Conservation (phyloP, 2,888 invertebrate genomes). For the Pseudococcus viburni region DNA sequence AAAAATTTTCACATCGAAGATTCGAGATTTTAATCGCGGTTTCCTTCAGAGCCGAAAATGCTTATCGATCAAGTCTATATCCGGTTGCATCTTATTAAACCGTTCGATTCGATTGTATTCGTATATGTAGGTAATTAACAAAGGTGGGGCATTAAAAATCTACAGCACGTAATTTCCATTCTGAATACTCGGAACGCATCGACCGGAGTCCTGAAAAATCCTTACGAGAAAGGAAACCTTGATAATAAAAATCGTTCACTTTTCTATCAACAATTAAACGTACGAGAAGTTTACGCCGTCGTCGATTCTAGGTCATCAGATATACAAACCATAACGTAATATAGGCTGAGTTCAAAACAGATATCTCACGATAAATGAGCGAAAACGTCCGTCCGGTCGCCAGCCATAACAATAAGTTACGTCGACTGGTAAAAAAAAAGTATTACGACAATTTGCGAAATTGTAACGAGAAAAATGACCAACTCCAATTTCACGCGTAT, state of each 20-base stretch:
- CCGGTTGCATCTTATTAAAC: neutral
- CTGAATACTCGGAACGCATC: neutral
- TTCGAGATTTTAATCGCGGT: neutral
- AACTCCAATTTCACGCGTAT: neutral
- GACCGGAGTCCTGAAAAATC: neutral
- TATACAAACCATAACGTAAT: neutral
- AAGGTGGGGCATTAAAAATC: neutral
- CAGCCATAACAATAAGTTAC: neutral
- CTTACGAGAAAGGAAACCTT: neutral
- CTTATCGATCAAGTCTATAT: neutral
- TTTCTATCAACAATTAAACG: neutral
- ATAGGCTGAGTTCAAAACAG: constrained; percentile 2
- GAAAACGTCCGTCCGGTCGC: neutral
- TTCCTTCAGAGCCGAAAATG: neutral
- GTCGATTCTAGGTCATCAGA: constrained; percentile 13
- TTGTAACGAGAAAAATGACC: neutral
- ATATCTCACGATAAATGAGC: constrained; percentile 29
- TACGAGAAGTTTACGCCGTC: neutral
- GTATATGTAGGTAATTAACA: neutral
- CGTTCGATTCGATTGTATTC: neutral
- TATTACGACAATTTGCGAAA: neutral
- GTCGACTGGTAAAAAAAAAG: neutral
- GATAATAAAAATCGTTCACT: neutral
- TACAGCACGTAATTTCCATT: no score
- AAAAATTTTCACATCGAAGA: neutral